phyloP scores from a whole-genome alignment of 2,797 vertebrate genomes.

The Pygocentrus nattereri region DNA sequence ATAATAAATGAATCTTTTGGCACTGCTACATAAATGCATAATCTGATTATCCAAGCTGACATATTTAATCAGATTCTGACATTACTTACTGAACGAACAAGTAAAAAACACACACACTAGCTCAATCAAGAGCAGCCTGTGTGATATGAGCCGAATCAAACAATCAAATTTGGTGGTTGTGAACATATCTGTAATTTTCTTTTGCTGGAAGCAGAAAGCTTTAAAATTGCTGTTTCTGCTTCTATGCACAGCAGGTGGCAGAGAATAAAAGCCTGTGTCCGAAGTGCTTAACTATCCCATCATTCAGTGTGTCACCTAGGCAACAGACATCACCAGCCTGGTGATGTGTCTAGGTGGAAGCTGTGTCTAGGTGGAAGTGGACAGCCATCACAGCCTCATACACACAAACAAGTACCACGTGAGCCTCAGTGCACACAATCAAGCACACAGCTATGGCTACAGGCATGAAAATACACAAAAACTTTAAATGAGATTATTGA shows the following conservation, averaged over 20 bases:
- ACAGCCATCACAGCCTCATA: background rate
- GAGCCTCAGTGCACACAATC: background rate
- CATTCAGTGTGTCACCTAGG: conserved; percentile 54
- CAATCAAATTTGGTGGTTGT: background rate
- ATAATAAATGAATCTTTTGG: conserved; percentile 30
- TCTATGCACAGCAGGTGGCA: conserved; percentile 2
- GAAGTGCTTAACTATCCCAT: conserved; percentile 35
- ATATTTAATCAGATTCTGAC: conserved; percentile 3
- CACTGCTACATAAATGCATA: conserved; percentile 7
- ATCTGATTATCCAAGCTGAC: conserved; percentile 21
- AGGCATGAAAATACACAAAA: background rate
- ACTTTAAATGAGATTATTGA: background rate
- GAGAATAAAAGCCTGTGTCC: conserved; percentile 38
- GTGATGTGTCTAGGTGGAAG: conserved; percentile 39
- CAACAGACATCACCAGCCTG: conserved; percentile 53
- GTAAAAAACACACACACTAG: background rate
- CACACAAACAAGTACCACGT: background rate
- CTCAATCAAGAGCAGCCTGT: background rate
- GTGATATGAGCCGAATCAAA: background rate
- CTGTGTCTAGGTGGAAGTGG: conserved; percentile 40
- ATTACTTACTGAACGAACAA: background rate
- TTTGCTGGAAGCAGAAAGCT: conserved; percentile 5
- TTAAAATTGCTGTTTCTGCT: background rate
- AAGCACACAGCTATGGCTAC: background rate
- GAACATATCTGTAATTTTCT: background rate